Base-by-base conservation (phyloP, 2,888 invertebrate genomes). In the Diplolepis rosae region DNA sequence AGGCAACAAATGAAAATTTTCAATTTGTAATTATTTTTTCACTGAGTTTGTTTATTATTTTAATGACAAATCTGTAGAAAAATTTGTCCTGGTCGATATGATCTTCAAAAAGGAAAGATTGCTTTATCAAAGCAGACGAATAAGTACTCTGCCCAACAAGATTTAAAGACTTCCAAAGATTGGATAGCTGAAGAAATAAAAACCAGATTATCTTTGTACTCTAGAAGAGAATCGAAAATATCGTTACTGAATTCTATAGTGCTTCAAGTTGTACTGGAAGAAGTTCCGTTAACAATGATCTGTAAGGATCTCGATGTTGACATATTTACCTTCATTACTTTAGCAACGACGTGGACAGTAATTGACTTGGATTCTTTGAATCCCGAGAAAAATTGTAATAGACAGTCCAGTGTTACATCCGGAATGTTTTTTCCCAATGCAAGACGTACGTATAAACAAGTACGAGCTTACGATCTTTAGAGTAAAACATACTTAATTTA, bases 261-360 rank as follows among this genome's bases (percentile, higher is more conserved):
- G n/a, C 52, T 81, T 7, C 66, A 72, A 65, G 42, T 75, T 45
- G 48, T 76, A 35, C 69, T 67, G 50, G 75, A 79, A 18, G 50
- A 78, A 27, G 65, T 75, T 28, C 50, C 65, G 6, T 48, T 79
- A 65, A 67, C 71, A 18, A 61, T 42, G 45, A 69, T 65, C 65
- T 75, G 65, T 52, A 28, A 15, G 30, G 61, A 66, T 42, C 68
- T 71, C 52, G 71, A 50, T 6, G 27, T 68, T 13, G 73, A 74
- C 11, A n/a, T 75, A 39, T 70, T 51, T 65, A 65, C 66, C 67
- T 77, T 79, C 27, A 69, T 79, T 68, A 72, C 74, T 65, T 51
- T 68, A 32, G 69, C 71, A 24, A 39, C 73, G 15, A 56, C 69
- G 13, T 77, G 72, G 71, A 73, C 72, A 5, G 65, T 82, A 45